A percentile compares a stretch with the other conserved stretches of the same genome.
Evolutionary conservation across 2,797 vertebrate genomes (phyloP).

Genomic region (Antennarius maculatus): DNA sequence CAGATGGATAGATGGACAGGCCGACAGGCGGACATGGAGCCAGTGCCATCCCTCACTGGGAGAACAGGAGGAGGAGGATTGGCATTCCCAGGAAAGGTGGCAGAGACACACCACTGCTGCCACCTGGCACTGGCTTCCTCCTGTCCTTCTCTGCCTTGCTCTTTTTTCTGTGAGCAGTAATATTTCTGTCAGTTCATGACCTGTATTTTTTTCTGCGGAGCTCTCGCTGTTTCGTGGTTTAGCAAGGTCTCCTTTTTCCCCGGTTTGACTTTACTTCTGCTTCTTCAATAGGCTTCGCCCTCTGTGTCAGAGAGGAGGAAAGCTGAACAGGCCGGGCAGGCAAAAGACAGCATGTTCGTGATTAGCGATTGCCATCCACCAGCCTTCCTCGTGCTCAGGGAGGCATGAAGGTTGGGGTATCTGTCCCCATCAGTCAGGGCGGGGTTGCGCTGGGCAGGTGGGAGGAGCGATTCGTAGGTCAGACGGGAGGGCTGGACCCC

Average conservation of each 20-base stretch:
- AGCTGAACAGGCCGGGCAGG: conserved; percentile 23
- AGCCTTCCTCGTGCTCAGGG: conserved; percentile 27
- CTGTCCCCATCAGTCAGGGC: conserved; percentile 46
- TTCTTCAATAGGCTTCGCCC: conserved; percentile 34
- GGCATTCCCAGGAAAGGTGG: conserved; percentile 80
- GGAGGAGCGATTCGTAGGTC: neutral
- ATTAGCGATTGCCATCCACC: conserved; percentile 41
- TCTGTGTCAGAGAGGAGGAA: conserved; percentile 3
- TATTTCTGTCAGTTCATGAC: conserved; percentile 72
- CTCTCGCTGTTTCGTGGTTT: conserved; percentile 34
- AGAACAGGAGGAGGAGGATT: conserved; percentile 72
- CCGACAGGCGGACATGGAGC: conserved; percentile 63
- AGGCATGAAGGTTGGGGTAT: conserved; percentile 52
- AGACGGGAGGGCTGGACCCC: conserved; percentile 42
- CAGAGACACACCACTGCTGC: conserved; percentile 72
- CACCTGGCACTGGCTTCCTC: conserved; percentile 69
- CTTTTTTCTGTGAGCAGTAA: conserved; percentile 53
- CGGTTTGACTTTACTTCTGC: conserved; percentile 43
- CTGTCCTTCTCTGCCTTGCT: conserved; percentile 49
- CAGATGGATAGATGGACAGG: conserved; percentile 71
- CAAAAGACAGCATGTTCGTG: conserved; percentile 46
- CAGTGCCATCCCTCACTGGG: conserved; percentile 67
- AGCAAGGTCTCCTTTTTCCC: conserved; percentile 28
- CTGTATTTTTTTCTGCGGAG: conserved; percentile 43
- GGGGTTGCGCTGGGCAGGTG: conserved; percentile 42